Evolutionary conservation across 2,888 invertebrate genomes (phyloP).

Genomic region (Ennomos erosarius): DNA sequence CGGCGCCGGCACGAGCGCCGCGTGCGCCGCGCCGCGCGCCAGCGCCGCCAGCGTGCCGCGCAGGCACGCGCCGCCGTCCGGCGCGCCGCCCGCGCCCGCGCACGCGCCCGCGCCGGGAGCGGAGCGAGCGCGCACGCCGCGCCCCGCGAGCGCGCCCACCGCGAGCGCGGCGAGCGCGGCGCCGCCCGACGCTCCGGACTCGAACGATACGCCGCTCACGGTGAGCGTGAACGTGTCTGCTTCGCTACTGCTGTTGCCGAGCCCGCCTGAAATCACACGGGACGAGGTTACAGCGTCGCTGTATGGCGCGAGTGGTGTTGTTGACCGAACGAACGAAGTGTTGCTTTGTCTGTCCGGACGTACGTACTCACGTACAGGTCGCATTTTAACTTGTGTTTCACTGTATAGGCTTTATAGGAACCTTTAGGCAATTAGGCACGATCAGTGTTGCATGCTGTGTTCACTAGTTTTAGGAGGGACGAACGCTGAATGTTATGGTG

Average conservation of each 20-base stretch:
- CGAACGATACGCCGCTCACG: conserved; percentile 15
- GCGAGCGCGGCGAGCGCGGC: conserved; percentile 20
- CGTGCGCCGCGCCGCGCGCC: conserved; percentile 41
- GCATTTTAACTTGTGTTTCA: too few relatives aligned
- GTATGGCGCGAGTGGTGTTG: too few relatives aligned
- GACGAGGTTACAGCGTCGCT: too few relatives aligned
- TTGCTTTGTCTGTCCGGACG: too few relatives aligned
- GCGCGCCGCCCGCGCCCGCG: conserved; percentile 36
- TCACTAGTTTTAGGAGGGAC: too few relatives aligned
- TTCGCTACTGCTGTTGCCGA: not conserved
- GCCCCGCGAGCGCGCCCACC: conserved; percentile 29
- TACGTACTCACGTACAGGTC: too few relatives aligned
- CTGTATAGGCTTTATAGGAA: too few relatives aligned
- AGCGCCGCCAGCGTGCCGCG: conserved; percentile 41
- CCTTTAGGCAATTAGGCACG: too few relatives aligned
- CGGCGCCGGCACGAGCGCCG: conserved; percentile 41
- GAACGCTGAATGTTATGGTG: too few relatives aligned
- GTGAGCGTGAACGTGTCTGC: not conserved
- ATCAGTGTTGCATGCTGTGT: too few relatives aligned
- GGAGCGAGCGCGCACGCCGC: conserved; percentile 19
- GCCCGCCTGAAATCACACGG: not conserved
- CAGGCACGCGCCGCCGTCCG: conserved; percentile 36
- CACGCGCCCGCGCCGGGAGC: conserved; percentile 3
- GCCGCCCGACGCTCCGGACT: conserved; percentile 6
- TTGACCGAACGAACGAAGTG: too few relatives aligned